Conservation (phyloP, 2,797 vertebrate species). For the Danio albolineatus region DNA sequence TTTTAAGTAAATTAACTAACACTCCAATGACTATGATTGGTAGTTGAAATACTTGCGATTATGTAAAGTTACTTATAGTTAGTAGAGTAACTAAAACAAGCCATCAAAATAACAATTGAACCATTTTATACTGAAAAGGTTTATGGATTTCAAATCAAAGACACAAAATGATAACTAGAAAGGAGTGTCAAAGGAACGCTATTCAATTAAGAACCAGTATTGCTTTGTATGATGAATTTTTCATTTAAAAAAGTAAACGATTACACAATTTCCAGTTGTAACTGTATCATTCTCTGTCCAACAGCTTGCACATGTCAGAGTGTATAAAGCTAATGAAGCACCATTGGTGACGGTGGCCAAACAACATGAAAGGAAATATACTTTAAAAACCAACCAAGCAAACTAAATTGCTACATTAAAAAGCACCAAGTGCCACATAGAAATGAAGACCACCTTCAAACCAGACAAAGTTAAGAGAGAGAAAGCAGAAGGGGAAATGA, state of each 20-base stretch:
- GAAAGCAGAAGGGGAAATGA: neutral
- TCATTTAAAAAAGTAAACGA: neutral
- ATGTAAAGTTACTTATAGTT: no score
- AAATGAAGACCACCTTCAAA: constrained; percentile 56
- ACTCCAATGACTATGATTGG: no score
- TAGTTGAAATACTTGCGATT: no score
- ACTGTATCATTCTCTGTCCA: constrained; percentile 5
- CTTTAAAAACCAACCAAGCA: constrained; percentile 37
- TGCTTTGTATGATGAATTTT: neutral
- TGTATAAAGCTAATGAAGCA: constrained; percentile 46
- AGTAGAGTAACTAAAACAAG: no score
- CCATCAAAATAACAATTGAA: no score
- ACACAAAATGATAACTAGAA: neutral
- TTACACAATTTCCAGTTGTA: constrained; percentile 28
- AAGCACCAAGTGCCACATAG: constrained; percentile 23
- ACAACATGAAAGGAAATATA: constrained; percentile 43
- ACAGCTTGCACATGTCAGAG: constrained; percentile 17
- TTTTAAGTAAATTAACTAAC: no score
- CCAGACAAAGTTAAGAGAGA: constrained; percentile 30
- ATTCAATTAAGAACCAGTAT: neutral
- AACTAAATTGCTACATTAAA: constrained; percentile 35
- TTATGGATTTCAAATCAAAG: neutral
- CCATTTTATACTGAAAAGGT: no score
- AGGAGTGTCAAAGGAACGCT: neutral
- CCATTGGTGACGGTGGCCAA: constrained; percentile 39